Base-by-base conservation (phyloP, 2,888 invertebrate species). In the Cheiracanthium punctorium region DNA sequence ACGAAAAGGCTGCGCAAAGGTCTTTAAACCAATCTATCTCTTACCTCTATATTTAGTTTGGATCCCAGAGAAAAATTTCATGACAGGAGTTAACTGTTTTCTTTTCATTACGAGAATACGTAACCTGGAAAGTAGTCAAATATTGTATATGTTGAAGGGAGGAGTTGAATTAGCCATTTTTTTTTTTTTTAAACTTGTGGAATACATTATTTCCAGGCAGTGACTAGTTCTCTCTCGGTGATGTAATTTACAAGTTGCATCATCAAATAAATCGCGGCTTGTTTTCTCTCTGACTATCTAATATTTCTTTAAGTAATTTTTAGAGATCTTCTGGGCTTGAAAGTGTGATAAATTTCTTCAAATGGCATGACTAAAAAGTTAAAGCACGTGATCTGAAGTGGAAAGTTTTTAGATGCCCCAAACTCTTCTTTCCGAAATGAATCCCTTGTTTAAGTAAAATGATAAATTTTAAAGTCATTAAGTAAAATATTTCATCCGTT, bases 41-140 rank as follows among this genome's bases (percentile, higher is more conserved):
- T 33, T 30, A 29, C 37, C 29, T 81, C 80, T 74, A 81, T 67
- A 81, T 74, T 73, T 81, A 81, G 73, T 17, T 17, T 28, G 67
- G 73, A 69, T 81, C 52, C 52, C 65, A 73, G 74, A 48, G 69
- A 52, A 70, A 64, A 33, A 74, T 52, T 74, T 28, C 48, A 69
- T 67, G 48, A 74, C 43, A 74, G 70, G 52, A 48, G 77, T 33
- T 77, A 20, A 77, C 77, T 74, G 80, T 69, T 74, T 67, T 67
- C 67, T 81, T 74, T 65, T 81, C 67, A 43, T 81, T 37, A 81
- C 48, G 80, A 33, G 33, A 67, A 74, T 81, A 52, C 73, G 74
- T 74, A 73, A 74, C 67, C 74, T 81, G 80, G 80, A 81, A 74
- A 33, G 80, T 74, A 74, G 73, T 81, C 80, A 81, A 81, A 81